Evolutionary conservation across 2,113 vertebrate genomes (phyloP).

Genomic region (Python bivittatus): DNA sequence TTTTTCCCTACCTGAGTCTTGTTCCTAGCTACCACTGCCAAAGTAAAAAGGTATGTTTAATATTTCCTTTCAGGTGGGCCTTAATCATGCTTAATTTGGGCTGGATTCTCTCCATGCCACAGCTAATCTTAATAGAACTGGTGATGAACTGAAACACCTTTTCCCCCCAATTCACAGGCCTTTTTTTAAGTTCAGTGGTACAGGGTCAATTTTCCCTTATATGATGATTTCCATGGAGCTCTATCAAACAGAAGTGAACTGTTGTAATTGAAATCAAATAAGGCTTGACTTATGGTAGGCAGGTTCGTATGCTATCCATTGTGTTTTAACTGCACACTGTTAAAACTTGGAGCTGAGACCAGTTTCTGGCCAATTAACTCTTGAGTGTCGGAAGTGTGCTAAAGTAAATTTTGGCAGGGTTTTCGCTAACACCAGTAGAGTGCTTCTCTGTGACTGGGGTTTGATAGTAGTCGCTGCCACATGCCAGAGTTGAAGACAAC

Average conservation of each 20-base stretch:
- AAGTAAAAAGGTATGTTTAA: neutral
- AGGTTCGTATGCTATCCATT: accelerated
- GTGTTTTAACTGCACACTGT: constrained; percentile 52
- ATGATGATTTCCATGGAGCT: neutral
- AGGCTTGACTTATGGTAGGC: accelerated
- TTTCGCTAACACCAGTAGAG: constrained; percentile 79
- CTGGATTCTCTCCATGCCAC: neutral
- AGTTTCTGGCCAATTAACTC: constrained; percentile 53
- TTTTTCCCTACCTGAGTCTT: neutral
- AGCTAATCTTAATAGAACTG: neutral
- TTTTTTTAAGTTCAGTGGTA: neutral
- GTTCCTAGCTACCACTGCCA: neutral
- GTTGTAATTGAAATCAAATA: neutral
- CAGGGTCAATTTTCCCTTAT: neutral
- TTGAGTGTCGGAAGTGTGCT: constrained; percentile 84
- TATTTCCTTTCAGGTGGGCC: neutral
- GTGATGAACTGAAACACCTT: neutral
- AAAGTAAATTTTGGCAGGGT: constrained; percentile 65
- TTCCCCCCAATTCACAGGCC: neutral
- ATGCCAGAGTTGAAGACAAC: constrained; percentile 4
- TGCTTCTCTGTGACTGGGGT: constrained; percentile 73
- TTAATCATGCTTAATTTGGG: neutral
- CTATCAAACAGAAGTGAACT: neutral
- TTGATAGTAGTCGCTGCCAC: constrained; percentile 77
- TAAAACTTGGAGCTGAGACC: constrained; percentile 73